phyloP scores from a whole-genome alignment of 2,797 vertebrate genomes.

The Zonotrichia albicollis region DNA sequence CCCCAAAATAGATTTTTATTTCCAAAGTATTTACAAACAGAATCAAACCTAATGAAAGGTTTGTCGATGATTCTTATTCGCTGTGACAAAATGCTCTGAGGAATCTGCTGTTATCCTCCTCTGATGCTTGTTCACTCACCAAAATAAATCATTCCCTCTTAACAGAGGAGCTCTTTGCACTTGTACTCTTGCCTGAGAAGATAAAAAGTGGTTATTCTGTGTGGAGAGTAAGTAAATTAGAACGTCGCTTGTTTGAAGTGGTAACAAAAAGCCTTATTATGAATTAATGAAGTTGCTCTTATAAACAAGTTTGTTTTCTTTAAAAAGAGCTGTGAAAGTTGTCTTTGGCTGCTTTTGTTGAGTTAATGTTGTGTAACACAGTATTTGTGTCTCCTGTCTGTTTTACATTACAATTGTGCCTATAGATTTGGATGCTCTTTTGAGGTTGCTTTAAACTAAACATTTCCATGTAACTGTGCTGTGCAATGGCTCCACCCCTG shows the following conservation, averaged over 20 bases:
- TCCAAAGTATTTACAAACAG: slow-evolving; percentile 54
- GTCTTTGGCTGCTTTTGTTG: neutral
- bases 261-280: neutral
- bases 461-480: rapidly evolving
- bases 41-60: slow-evolving; percentile 28
- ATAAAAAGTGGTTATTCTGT: neutral
- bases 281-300: slow-evolving; percentile 22
- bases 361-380: neutral
- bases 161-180: neutral
- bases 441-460: neutral
- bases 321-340: neutral
- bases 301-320: neutral
- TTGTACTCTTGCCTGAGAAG: neutral
- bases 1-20: slow-evolving; percentile 38
- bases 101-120: neutral
- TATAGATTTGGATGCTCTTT: neutral
- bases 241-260: neutral
- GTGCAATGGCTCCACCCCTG: neutral
- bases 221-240: neutral
- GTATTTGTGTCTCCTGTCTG: neutral
- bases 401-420: rapidly evolving
- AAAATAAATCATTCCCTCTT: neutral
- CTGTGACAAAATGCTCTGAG: neutral
- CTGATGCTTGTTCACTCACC: neutral
- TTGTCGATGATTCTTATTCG: neutral